phyloP scores from a whole-genome alignment of 2,888 invertebrate genomes.

The Andrena hattorfiana region DNA sequence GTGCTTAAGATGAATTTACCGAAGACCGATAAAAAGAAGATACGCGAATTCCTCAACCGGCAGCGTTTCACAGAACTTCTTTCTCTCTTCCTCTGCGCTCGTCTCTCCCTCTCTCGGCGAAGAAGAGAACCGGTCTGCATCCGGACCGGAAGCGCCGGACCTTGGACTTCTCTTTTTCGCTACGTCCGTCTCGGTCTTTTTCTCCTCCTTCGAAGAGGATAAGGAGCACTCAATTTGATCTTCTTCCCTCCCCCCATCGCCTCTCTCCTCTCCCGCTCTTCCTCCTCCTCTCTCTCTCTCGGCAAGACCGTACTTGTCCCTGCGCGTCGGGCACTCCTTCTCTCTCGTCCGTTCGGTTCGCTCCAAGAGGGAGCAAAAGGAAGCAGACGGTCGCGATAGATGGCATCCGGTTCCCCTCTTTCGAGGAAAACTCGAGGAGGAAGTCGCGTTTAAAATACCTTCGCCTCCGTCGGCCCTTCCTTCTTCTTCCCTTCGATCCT shows the following conservation, averaged over 20 bases:
- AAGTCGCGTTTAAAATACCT: slow-evolving; percentile 53
- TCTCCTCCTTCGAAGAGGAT: slow-evolving; percentile 1
- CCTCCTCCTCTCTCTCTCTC: slow-evolving; percentile 45
- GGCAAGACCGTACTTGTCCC: slow-evolving; percentile 4
- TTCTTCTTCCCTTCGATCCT: slow-evolving; percentile 34
- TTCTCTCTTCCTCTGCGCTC: slow-evolving; percentile 14
- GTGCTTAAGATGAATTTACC: background rate
- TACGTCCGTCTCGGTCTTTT: slow-evolving; percentile 58
- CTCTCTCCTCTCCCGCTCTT: slow-evolving; percentile 62
- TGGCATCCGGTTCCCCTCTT: slow-evolving; percentile 81
- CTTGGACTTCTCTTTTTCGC: slow-evolving; percentile 76
- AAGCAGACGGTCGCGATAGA: slow-evolving; percentile 80
- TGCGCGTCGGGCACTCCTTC: slow-evolving; percentile 8
- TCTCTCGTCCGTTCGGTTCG: slow-evolving; percentile 48
- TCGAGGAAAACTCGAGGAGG: slow-evolving; percentile 48
- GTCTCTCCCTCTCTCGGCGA: slow-evolving; percentile 34
- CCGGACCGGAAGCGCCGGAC: slow-evolving; percentile 84
- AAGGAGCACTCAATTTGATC: slow-evolving; percentile 32
- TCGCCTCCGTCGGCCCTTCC: slow-evolving; percentile 23
- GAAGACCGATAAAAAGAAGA: background rate
- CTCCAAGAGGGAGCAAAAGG: slow-evolving; percentile 71
- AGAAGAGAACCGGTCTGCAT: slow-evolving; percentile 83
- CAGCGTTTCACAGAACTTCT: slow-evolving; percentile 11
- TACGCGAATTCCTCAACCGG: slow-evolving; percentile 11
- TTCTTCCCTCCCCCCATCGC: slow-evolving; percentile 39